A percentile compares a stretch with the other conserved stretches of the same genome.
Conservation (phyloP, 2,797 vertebrate species). For the Sebastes melanostomus region DNA sequence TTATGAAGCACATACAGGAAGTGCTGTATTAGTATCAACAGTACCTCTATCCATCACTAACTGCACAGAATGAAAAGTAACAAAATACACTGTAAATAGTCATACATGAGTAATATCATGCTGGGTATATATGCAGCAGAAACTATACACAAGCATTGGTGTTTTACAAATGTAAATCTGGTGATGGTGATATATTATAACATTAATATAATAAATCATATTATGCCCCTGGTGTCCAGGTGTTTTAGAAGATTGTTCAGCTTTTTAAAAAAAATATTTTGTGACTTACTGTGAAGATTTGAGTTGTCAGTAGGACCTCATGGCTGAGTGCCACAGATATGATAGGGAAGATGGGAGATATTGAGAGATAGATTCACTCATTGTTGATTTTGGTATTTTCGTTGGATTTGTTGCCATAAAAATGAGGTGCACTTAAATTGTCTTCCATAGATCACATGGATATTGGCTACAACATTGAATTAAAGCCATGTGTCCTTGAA, state of each 20-base stretch:
- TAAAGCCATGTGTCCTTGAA: conserved; percentile 7
- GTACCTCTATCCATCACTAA: rapidly evolving
- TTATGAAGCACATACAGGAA: neutral
- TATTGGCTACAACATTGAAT: neutral
- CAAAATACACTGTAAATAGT: neutral
- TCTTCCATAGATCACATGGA: neutral
- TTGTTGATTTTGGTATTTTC: neutral
- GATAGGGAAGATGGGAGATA: neutral
- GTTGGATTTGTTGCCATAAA: neutral
- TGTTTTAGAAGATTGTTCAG: neutral
- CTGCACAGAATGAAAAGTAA: neutral
- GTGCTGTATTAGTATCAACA: neutral
- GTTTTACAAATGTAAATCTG: neutral
- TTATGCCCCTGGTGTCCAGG: neutral
- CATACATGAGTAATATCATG: neutral
- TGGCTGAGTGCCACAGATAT: neutral
- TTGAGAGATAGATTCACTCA: neutral
- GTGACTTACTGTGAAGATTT: neutral
- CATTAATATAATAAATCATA: neutral
- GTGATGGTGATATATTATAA: neutral
- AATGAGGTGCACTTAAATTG: neutral
- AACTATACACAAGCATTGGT: neutral
- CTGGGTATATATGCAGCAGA: neutral
- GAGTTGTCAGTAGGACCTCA: neutral
- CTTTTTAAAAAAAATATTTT: neutral